Evolutionary conservation across 2,888 invertebrate genomes (phyloP), one percentile per base, ranked within the genome.

Genomic region (Agriotes lineatus): DNA sequence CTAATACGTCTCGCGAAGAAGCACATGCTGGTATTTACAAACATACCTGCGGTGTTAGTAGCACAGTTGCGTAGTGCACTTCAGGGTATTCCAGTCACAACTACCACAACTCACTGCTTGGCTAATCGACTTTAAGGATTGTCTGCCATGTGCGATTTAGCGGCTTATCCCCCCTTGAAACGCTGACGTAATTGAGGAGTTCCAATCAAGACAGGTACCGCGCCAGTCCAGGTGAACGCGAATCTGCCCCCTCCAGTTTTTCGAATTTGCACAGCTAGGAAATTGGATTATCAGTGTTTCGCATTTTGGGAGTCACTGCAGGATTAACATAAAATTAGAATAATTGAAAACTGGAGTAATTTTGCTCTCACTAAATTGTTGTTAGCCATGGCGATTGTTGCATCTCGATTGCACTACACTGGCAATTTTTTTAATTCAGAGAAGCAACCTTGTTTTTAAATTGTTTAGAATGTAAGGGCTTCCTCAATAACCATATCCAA

Each of bases 91-190:
- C 66, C 66, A 59, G 18, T 59, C 59, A 66, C 59, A 37, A 59
- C 66, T 66, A 48, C 14, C 52, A 66, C 66, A 16, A 59, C 20
- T 57, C 56, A 66, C 35, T 57, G 50, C 59, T 66, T 66, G 14
- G 52, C 39, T 66, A 66, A 50, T 45, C 66, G 59, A 66, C 66
- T 66, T 66, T 66, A 66, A 58, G 35, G 37, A 54, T 37, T 50
- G 64, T 58, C 45, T 64, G 20, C 45, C 39, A 48, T 64, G 57
- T 48, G 18, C 56, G 42, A 33, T 56, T 56, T 61, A 63, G 30
- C 63, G 25, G 42, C 20, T 52, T 44, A 20, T 20, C 64, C 35
- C 18, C 16, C n/a, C 14, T 39, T 61, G 37, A 42, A 12, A n/a
- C 19, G n/a, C 52, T 61, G 54, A 63, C 63, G 63, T 63, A 54